These are phyloP conservation scores for Macropodus opercularis DNA, from an alignment of 2,797 vertebrate genomes.

Conservation along the genomic window DNA sequence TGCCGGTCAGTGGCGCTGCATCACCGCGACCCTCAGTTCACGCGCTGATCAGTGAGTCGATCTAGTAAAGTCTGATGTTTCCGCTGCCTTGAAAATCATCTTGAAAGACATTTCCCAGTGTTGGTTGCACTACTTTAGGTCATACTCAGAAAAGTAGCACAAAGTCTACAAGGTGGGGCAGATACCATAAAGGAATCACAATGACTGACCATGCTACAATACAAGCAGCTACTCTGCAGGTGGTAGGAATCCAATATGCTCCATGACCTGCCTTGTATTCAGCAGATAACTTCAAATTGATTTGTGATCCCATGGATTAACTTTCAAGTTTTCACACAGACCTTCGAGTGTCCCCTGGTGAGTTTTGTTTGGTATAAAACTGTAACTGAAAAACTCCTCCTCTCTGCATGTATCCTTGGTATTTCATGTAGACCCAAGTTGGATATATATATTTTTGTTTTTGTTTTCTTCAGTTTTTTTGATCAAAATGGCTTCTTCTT, in stretches of 20 bases:
- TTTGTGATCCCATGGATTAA: constrained; percentile 71
- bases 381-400: constrained; percentile 17
- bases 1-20: not conserved
- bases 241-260: constrained; percentile 49
- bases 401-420: constrained; percentile 38
- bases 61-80: constrained; percentile 17
- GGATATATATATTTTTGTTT: constrained; percentile 20
- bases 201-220: constrained; percentile 40
- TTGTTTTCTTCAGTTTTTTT: not conserved
- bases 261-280: constrained; percentile 45
- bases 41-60: constrained; percentile 26
- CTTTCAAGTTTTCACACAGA: constrained; percentile 41
- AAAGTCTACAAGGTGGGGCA: constrained; percentile 13
- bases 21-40: not conserved
- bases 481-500: constrained; percentile 72
- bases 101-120: constrained; percentile 26
- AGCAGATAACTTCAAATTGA: constrained; percentile 48
- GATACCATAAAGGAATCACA: constrained; percentile 21
- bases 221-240: constrained; percentile 35
- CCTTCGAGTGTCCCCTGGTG: constrained; percentile 36
- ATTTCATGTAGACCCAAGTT: constrained; percentile 71
- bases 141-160: constrained; percentile 16
- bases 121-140: constrained; percentile 16
- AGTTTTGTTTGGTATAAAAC: constrained; percentile 37
- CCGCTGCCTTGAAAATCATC: constrained; percentile 8